Conservation (phyloP, 2,113 vertebrate genomes). For the Cebus imitator region DNA sequence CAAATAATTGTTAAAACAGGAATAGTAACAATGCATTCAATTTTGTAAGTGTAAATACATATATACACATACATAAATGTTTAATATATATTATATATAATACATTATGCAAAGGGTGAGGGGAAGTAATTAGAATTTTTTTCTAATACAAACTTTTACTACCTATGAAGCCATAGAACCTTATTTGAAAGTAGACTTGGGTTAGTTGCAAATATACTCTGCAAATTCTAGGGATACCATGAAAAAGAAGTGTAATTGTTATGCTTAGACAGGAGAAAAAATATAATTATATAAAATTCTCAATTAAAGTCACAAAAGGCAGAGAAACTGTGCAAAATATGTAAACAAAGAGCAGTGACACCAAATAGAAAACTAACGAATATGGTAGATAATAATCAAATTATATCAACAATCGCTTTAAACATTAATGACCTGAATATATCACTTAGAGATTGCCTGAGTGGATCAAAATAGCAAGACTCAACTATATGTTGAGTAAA, state of each 20-base stretch:
- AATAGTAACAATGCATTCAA: background rate
- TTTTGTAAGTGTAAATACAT: background rate
- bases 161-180: background rate
- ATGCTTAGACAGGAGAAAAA: background rate
- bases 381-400: background rate
- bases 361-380: background rate
- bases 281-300: background rate
- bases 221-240: background rate
- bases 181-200: background rate
- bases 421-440: background rate
- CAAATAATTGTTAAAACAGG: background rate
- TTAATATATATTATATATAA: background rate
- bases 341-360: background rate
- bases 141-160: background rate
- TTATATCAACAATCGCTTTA: background rate
- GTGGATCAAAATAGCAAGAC: background rate
- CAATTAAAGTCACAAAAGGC: background rate
- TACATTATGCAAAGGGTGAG: background rate
- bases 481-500: background rate
- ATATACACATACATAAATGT: background rate
- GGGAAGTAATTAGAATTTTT: background rate
- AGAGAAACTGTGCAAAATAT: background rate
- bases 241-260: background rate
- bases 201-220: background rate
- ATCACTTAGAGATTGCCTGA: background rate